Conservation (phyloP, 2,113 vertebrate genomes). For the Mesembrinibis cayennensis region DNA sequence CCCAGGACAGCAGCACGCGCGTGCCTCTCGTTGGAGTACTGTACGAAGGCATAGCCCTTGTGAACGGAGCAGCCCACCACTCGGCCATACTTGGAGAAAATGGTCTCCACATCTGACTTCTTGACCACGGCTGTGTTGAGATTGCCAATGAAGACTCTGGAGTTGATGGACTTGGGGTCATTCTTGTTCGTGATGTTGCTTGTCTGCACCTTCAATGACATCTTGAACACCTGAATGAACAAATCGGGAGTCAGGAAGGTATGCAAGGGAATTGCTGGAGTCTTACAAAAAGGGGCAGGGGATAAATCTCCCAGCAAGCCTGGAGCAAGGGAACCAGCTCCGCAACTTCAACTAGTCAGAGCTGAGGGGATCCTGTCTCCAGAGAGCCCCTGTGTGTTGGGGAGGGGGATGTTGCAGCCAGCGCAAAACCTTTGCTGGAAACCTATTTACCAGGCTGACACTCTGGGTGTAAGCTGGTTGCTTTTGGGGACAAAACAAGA, state of each 20-base stretch:
- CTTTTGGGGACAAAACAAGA: neutral
- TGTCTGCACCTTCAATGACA: conserved; percentile 93
- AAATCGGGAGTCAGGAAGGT: neutral
- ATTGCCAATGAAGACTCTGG: conserved; percentile 95
- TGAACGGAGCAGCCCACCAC: conserved; percentile 92
- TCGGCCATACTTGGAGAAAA: conserved; percentile 91
- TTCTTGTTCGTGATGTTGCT: conserved; percentile 98
- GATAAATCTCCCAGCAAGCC: neutral
- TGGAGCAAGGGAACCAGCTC: neutral
- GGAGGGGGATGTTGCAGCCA: neutral
- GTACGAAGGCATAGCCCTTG: conserved; percentile 93
- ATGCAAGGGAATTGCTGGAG: neutral
- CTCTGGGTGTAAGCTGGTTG: neutral
- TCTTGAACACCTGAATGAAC: conserved; percentile 69
- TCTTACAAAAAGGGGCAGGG: neutral
- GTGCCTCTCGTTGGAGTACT: conserved; percentile 89
- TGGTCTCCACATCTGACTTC: conserved; percentile 91
- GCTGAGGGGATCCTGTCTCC: no score
- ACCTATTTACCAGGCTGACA: neutral
- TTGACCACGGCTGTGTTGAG: conserved; percentile 94
- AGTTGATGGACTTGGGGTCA: conserved; percentile 94
- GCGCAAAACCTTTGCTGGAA: neutral
- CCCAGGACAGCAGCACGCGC: conserved; percentile 89
- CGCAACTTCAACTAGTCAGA: neutral
- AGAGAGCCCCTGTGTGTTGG: neutral